phyloP scores from a whole-genome alignment of 2,113 vertebrate species.

The Cyanoliseus patagonus region DNA sequence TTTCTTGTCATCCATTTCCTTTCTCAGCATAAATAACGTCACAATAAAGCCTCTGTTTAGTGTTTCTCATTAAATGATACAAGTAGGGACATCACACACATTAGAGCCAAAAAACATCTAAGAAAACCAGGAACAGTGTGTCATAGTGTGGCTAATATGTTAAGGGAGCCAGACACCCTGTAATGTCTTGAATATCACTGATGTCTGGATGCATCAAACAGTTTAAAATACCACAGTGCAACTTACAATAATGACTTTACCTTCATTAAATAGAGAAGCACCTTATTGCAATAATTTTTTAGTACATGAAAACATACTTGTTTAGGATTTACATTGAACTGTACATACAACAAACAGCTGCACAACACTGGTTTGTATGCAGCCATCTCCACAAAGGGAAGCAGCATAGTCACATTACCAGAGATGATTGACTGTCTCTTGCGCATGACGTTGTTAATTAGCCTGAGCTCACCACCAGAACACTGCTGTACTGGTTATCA shows the following conservation, averaged over 20 bases:
- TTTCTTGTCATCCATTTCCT: constrained; percentile 33
- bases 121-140: not conserved
- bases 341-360: not conserved
- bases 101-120: not conserved
- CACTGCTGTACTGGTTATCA: not conserved
- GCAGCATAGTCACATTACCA: not conserved
- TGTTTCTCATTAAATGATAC: not conserved
- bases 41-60: not conserved
- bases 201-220: not conserved
- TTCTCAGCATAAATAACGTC: not conserved
- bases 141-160: not conserved
- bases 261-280: not conserved
- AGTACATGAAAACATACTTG: not conserved
- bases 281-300: not conserved
- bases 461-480: not conserved
- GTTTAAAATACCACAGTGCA: not conserved
- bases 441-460: not conserved
- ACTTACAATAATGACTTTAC: not conserved
- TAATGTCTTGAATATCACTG: not conserved
- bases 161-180: not conserved
- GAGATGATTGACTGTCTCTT: not conserved
- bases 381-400: not conserved
- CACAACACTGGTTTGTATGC: not conserved
- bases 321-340: not conserved
- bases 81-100: not conserved